Conservation (phyloP, 2,888 invertebrate genomes). For the Meandrusa payeni region DNA sequence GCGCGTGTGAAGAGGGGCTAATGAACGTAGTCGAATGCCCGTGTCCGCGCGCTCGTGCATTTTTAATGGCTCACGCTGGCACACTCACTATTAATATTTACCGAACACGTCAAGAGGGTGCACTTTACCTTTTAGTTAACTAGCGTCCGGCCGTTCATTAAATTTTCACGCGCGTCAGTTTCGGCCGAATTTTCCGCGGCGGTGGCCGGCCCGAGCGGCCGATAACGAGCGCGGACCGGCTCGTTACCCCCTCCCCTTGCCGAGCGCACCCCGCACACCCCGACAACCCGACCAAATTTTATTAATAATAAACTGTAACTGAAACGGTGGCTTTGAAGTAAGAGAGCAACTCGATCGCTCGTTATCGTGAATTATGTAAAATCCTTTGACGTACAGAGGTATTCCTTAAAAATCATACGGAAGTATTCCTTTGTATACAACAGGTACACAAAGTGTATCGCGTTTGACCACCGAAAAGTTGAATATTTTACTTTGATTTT, state of each 20-base stretch:
- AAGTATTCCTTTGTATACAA: constrained; percentile 3
- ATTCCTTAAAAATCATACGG: constrained; percentile 47
- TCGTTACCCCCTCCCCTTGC: constrained; percentile 51
- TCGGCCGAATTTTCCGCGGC: constrained; percentile 80
- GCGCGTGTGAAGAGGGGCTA: constrained; percentile 61
- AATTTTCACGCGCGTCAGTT: constrained; percentile 82
- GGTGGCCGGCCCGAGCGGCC: constrained; percentile 65
- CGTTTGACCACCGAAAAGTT: too few relatives aligned
- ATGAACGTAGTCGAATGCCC: constrained; percentile 53
- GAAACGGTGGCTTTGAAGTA: constrained; percentile 75
- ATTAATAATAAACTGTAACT: constrained; percentile 80
- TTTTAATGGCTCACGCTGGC: constrained; percentile 78
- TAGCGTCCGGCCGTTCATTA: constrained; percentile 81
- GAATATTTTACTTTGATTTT: too few relatives aligned
- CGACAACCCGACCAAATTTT: constrained; percentile 71
- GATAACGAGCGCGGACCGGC: constrained; percentile 49
- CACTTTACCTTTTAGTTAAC: constrained; percentile 82
- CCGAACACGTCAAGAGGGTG: constrained; percentile 81
- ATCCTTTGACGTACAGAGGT: constrained; percentile 69
- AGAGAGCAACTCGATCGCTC: constrained; percentile 71
- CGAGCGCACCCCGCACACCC: constrained; percentile 26
- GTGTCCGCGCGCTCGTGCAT: constrained; percentile 77
- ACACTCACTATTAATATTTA: constrained; percentile 80
- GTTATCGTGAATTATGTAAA: constrained; percentile 76
- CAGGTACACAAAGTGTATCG: too few relatives aligned